Evolutionary conservation across 2,888 invertebrate species (phyloP).

Genomic region (Bembecia ichneumoniformis): DNA sequence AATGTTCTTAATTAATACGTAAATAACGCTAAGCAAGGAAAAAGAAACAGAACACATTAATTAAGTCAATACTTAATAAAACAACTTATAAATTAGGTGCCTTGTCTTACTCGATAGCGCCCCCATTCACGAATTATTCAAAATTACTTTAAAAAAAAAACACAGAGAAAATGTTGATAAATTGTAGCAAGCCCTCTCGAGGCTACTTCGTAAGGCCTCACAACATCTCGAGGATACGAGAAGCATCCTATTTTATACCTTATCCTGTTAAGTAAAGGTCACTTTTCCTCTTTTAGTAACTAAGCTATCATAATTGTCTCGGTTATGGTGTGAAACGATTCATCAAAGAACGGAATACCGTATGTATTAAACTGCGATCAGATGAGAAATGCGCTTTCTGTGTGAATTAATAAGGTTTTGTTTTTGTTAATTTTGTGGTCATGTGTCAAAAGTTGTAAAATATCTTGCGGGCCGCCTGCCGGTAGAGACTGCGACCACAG

Average conservation of each 20-base stretch:
- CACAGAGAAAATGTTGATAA: constrained; percentile 32
- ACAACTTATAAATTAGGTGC: constrained; percentile 43
- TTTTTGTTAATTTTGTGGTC: constrained; percentile 28
- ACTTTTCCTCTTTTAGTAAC: not conserved
- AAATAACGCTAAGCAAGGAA: not conserved
- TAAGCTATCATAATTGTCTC: not conserved
- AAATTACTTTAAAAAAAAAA: constrained; percentile 48
- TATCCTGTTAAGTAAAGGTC: not conserved
- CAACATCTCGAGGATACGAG: constrained; percentile 1
- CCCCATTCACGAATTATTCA: constrained; percentile 57
- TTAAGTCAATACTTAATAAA: constrained; percentile 32
- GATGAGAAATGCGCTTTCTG: constrained; percentile 15
- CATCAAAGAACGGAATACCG: constrained; percentile 15
- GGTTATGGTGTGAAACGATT: constrained; percentile 27
- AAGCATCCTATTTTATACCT: not conserved
- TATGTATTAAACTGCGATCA: not conserved
- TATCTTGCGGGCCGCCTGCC: constrained; percentile 36
- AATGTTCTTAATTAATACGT: not conserved
- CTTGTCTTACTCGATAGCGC: constrained; percentile 35
- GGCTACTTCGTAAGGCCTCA: constrained; percentile 23
- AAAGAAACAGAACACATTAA: constrained; percentile 28
- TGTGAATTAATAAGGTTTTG: constrained; percentile 7
- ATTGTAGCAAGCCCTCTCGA: constrained; percentile 37
- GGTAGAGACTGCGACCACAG: constrained; percentile 30
- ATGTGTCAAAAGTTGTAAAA: constrained; percentile 44